A percentile compares a stretch with the other conserved stretches of the same genome.
phyloP scores from a whole-genome alignment of 2,888 invertebrate genomes.

The Athetis lepigone region DNA sequence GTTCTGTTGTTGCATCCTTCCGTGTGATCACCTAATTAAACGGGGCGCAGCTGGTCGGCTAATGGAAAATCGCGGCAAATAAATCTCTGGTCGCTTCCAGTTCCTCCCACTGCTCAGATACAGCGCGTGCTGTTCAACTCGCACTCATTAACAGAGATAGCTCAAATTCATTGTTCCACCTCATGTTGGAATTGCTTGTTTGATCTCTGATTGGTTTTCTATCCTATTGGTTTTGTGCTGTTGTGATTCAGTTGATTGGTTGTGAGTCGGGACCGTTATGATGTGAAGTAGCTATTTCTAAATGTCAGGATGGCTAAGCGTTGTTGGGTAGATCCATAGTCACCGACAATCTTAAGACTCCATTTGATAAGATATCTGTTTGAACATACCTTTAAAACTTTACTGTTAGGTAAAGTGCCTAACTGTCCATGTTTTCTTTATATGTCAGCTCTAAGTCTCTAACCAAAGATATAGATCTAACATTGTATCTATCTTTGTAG shows the following conservation, averaged over 20 bases:
- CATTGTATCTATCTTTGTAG: neutral
- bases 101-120: constrained; percentile 69
- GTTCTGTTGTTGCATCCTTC: constrained; percentile 77
- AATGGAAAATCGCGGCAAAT: constrained; percentile 83
- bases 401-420: no score
- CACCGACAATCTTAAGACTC: no score
- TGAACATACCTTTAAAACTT: no score
- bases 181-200: constrained; percentile 56
- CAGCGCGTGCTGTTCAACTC: constrained; percentile 49
- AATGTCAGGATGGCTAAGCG: no score
- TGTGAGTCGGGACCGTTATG: constrained; percentile 3
- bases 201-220: constrained; percentile 55
- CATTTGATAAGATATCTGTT: no score
- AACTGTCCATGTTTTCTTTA: no score
- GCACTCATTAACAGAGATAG: constrained; percentile 52
- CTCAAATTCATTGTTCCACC: constrained; percentile 59
- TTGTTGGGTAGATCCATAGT: no score
- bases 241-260: constrained; percentile 4
- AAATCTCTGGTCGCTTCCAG: constrained; percentile 77
- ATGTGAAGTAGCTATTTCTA: no score
- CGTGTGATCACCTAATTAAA: constrained; percentile 89
- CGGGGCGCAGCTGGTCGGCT: constrained; percentile 74
- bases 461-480: no score
- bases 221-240: constrained; percentile 23
- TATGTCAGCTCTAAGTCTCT: no score